phyloP scores from a whole-genome alignment of 1,140 invertebrate species.

The Gyrodactylus bullatarudis region DNA sequence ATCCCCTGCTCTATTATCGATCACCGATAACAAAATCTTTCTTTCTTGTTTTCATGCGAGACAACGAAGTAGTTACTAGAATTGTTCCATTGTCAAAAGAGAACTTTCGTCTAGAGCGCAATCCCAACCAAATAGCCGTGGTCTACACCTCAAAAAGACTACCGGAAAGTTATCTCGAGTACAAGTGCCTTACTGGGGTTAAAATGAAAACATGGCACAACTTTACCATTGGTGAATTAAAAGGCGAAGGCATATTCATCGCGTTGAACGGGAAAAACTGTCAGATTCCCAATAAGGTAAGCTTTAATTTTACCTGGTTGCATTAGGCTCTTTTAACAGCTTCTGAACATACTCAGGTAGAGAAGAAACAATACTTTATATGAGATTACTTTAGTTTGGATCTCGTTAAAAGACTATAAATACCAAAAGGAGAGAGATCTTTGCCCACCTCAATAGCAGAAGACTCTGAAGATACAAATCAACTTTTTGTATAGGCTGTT shows the following conservation, averaged over 20 bases:
- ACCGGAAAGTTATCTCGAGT: too few relatives aligned
- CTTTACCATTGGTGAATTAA: background rate
- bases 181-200: background rate
- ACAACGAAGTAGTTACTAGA: background rate
- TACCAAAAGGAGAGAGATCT: too few relatives aligned
- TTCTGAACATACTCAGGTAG: too few relatives aligned
- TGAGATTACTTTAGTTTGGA: too few relatives aligned
- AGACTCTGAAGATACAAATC: too few relatives aligned
- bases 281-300: background rate
- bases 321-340: too few relatives aligned
- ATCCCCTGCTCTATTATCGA: background rate
- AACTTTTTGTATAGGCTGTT: too few relatives aligned
- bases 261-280: background rate
- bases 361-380: too few relatives aligned
- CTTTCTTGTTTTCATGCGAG: background rate
- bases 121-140: background rate
- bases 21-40: background rate
- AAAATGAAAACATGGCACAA: background rate
- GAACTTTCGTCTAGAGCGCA: background rate
- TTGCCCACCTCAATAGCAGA: too few relatives aligned
- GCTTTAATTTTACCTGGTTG: too few relatives aligned
- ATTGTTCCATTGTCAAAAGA: background rate
- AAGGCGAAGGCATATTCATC: background rate
- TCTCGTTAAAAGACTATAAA: too few relatives aligned
- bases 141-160: too few relatives aligned